A percentile compares a stretch with the other conserved stretches of the same genome.
Conservation (phyloP, 2,888 invertebrate genomes). For the Cephus runcator region DNA sequence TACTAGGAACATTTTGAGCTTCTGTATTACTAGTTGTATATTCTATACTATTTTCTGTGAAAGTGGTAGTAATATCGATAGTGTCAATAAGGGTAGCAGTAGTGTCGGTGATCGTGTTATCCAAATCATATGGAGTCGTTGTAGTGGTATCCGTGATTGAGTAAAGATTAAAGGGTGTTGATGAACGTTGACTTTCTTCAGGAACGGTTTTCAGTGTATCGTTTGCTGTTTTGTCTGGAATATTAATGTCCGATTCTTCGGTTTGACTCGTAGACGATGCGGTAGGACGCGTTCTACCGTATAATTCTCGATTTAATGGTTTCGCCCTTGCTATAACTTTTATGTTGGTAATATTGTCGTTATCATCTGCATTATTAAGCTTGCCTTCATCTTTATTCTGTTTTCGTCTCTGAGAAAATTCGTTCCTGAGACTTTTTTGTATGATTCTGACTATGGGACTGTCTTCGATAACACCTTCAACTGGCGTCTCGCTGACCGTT, state of each 20-base stretch:
- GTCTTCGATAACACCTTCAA: conserved; percentile 25
- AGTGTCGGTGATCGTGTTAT: not conserved
- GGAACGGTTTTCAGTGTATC: not conserved
- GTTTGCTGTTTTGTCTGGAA: not conserved
- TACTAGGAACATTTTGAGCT: not conserved
- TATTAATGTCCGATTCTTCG: not conserved
- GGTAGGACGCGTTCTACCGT: conserved; percentile 17
- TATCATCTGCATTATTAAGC: not conserved
- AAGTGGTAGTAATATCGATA: not conserved
- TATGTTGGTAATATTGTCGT: conserved; percentile 41
- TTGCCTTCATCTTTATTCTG: conserved; percentile 24
- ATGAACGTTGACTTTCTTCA: not conserved
- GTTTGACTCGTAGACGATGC: not conserved
- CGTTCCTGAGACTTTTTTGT: conserved; percentile 14
- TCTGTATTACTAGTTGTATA: not conserved
- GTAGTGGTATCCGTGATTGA: not conserved
- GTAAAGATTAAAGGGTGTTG: not conserved
- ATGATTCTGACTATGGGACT: conserved; percentile 45
- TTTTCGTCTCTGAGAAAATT: conserved; percentile 11
- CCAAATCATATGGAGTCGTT: not conserved
- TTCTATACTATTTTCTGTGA: not conserved
- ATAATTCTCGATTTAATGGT: conserved; percentile 18
- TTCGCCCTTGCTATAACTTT: conserved; percentile 35
- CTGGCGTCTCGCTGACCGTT: not conserved
- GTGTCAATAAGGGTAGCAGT: not conserved